Conservation (phyloP, 2,888 invertebrate species). For the Cephonodes hylas region DNA sequence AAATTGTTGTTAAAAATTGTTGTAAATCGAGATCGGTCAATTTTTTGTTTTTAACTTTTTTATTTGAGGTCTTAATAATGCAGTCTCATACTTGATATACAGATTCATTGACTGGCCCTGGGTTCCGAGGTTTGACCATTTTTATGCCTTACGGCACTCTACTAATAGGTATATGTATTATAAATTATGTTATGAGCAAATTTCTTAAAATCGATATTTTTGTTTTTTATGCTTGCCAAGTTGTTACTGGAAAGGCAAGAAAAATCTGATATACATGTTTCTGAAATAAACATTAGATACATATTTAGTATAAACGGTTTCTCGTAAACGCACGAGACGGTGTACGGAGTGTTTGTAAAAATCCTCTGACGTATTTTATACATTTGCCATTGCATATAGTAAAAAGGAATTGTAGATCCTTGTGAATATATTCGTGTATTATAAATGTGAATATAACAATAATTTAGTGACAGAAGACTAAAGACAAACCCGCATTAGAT, state of each 20-base stretch:
- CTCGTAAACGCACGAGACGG: background rate
- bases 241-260: background rate
- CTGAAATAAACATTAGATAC: background rate
- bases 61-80: too few relatives aligned
- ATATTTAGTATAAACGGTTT: background rate
- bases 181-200: too few relatives aligned
- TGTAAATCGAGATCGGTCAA: too few relatives aligned
- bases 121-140: too few relatives aligned
- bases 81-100: too few relatives aligned
- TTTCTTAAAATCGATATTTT: background rate
- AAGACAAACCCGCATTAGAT: slow-evolving; percentile 52
- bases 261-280: background rate
- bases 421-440: slow-evolving; percentile 54
- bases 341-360: background rate
- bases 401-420: slow-evolving; percentile 55
- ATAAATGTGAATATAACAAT: slow-evolving; percentile 73
- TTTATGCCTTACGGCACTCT: too few relatives aligned
- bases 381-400: slow-evolving; percentile 3
- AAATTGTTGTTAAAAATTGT: too few relatives aligned
- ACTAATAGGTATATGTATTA: too few relatives aligned
- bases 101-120: too few relatives aligned
- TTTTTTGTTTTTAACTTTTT: too few relatives aligned
- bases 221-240: background rate
- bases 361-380: background rate
- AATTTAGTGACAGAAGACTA: slow-evolving; percentile 69